These are phyloP conservation scores for Pinctada fucata DNA, from an alignment of 2,888 invertebrate genomes.

Conservation along the genomic window DNA sequence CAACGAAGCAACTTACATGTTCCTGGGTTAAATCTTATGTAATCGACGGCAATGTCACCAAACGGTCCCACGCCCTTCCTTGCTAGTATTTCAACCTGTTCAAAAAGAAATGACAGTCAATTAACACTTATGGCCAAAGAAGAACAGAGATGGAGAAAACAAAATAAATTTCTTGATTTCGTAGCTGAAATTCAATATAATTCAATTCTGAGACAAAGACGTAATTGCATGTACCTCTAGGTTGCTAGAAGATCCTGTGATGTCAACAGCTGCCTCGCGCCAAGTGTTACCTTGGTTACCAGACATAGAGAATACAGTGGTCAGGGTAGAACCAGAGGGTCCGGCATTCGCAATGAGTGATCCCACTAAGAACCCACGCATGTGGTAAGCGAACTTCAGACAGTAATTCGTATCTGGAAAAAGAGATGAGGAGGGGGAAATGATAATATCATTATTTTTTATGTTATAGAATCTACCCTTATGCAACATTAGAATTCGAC, in stretches of 20 bases:
- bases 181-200: too few species aligned
- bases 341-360: neutral
- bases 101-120: too few species aligned
- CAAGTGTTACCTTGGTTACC: constrained; percentile 1
- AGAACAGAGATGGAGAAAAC: too few species aligned
- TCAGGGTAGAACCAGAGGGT: neutral
- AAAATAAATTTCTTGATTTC: too few species aligned
- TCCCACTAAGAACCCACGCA: neutral
- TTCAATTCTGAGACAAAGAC: too few species aligned
- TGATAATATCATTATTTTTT: too few species aligned
- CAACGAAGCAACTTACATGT: neutral
- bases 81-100: neutral
- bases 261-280: constrained; percentile 1
- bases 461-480: too few species aligned
- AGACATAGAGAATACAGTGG: neutral
- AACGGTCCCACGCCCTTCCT: neutral
- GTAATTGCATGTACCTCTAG: neutral
- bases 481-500: too few species aligned
- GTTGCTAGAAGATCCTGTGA: neutral
- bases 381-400: neutral
- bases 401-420: neutral
- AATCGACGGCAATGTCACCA: neutral
- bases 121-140: too few species aligned
- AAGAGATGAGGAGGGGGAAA: neutral
- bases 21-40: neutral